Evolutionary conservation across 37 sponge, comb jelly and placozoan genomes (phyloP).

Genomic region (Diacarnus erythraeanus): DNA sequence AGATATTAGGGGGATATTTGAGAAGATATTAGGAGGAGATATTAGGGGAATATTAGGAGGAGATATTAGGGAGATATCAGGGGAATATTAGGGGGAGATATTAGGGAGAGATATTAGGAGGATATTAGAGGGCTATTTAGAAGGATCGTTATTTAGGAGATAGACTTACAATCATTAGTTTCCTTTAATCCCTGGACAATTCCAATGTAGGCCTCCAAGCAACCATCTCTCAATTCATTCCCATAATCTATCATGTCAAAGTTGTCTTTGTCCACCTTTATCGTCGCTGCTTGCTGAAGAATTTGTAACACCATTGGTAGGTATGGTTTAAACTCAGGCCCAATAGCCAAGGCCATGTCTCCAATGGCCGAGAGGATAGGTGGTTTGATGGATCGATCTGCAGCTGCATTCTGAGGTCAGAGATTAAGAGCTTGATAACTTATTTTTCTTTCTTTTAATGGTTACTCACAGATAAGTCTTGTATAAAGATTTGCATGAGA

Average conservation of each 20-base stretch:
- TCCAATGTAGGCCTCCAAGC: slow-evolving; percentile 97
- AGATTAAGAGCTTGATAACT: too few relatives aligned
- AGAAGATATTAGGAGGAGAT: too few relatives aligned
- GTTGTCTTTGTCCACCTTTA: slow-evolving; percentile 65
- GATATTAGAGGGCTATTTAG: not conserved
- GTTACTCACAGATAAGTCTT: not conserved
- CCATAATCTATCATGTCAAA: slow-evolving; percentile 92
- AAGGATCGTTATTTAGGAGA: not conserved
- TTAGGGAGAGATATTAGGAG: not conserved
- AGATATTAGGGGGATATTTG: too few relatives aligned
- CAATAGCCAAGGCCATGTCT: slow-evolving; percentile 94
- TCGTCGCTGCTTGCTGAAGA: slow-evolving; percentile 80
- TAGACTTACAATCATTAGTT: slow-evolving; percentile 13
- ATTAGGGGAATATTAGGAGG: too few relatives aligned
- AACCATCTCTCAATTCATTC: slow-evolving; percentile 93
- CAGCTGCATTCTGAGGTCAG: slow-evolving; percentile 61
- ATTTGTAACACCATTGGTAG: slow-evolving; percentile 71
- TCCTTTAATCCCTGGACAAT: slow-evolving; percentile 94
- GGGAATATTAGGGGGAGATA: too few relatives aligned
- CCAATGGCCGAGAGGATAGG: slow-evolving; percentile 91
- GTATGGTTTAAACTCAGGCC: slow-evolving; percentile 70
- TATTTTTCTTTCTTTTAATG: too few relatives aligned
- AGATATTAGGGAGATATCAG: too few relatives aligned
- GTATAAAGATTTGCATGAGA: slow-evolving; percentile 56
- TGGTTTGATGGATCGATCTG: slow-evolving; percentile 87